Percentiles rank a stretch among this genome's conserved stretches.
Evolutionary conservation across 2,797 vertebrate genomes (phyloP).

Genomic region (Hephaestus fuliginosus): DNA sequence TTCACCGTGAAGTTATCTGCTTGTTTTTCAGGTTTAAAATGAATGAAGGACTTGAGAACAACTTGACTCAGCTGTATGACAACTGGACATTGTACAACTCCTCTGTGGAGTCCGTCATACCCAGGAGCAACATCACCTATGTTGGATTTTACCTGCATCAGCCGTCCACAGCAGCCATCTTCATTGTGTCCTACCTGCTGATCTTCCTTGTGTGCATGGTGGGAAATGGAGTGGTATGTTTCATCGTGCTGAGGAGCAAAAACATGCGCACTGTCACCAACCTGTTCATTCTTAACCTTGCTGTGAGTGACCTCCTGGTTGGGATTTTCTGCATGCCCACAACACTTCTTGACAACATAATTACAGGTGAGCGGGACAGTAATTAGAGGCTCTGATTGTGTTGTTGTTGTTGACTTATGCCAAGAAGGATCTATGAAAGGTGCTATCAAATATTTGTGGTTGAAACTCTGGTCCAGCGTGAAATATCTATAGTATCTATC

Average conservation of each 20-base stretch:
- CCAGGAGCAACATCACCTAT: constrained; percentile 87
- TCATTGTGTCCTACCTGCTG: constrained; percentile 92
- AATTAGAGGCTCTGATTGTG: neutral
- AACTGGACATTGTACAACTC: constrained; percentile 77
- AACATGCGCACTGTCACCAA: constrained; percentile 94
- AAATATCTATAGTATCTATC: too few relatives aligned
- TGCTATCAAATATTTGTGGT: too few relatives aligned
- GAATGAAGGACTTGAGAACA: constrained; percentile 77
- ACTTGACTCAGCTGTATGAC: constrained; percentile 75
- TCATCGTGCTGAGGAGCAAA: constrained; percentile 89
- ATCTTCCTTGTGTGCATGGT: constrained; percentile 96
- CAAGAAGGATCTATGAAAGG: neutral
- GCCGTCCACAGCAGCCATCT: constrained; percentile 88
- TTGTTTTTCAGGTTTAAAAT: constrained; percentile 79
- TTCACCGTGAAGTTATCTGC: neutral
- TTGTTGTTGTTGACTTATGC: neutral
- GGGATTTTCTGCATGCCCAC: constrained; percentile 98
- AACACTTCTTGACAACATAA: constrained; percentile 94
- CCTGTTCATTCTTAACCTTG: constrained; percentile 94
- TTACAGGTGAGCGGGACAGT: constrained; percentile 87
- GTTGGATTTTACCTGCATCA: constrained; percentile 93
- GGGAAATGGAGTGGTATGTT: constrained; percentile 92
- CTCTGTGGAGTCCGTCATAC: constrained; percentile 60
- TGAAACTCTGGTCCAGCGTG: too few relatives aligned
- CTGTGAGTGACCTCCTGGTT: constrained; percentile 93